Base-by-base conservation (phyloP, 2,113 vertebrate genomes). In the Sakesphorus luctuosus region DNA sequence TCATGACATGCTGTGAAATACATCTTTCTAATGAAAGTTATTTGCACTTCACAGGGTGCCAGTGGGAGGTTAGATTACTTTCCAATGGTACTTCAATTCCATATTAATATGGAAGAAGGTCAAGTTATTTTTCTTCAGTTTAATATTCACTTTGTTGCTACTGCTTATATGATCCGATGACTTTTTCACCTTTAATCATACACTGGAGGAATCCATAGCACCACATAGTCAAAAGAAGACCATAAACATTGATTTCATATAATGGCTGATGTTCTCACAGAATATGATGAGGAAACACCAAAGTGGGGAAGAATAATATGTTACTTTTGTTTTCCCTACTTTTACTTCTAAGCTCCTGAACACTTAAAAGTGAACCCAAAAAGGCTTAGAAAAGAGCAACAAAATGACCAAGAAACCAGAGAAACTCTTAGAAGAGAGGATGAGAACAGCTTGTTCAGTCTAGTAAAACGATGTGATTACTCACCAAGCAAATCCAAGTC, bases 401-500 rank as follows among this genome's bases (percentile, higher is more conserved):
- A 80, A 94, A 90, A 78, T 40, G 20, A 67, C 38, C 38, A 71
- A 71, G 43, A 88, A 93, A 71, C 3, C n/a, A 90, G 46, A 88
- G 53, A 73, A 92, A 19, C 58, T 86, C 46, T 85, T 73, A 43
- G 17, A 53, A 79, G n/a, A 79, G n/a, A 87, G 33, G 65, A 78
- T 43, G 14, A 55, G 89, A 93, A 93, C 68, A 67, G 52, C 6
- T 71, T 84, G 59, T 75, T 90, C 89, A 67, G 61, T 47, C 47
- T 85, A 94, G 69, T 36, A 44, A 97, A 92, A 84, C 35, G 61
- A 67, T 81, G 62, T 49, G 47, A 87, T 67, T 92, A 95, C 72
- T 95, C 52, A 52, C 31, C 47, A 89, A 80, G 76, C 38, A 92
- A 93, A 93, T 86, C 4, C 72, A 86, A 79, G 76, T 86, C 83